Conservation (phyloP, 2,888 invertebrate genomes). For the Lasioglossum marginatum region DNA sequence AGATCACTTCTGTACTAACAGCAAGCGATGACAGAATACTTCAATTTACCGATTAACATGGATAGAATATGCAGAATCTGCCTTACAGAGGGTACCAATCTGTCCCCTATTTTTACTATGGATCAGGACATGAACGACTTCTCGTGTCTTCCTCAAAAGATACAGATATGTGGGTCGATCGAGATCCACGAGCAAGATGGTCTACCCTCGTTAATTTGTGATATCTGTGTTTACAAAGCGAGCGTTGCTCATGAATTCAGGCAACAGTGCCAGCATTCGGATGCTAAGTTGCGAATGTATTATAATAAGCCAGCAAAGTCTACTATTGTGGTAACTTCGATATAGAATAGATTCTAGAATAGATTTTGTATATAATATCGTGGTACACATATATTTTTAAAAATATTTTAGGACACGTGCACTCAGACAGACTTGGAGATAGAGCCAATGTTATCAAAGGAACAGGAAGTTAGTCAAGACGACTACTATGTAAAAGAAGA, state of each 20-base stretch:
- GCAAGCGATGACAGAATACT: slow-evolving; percentile 78
- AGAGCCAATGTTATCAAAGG: slow-evolving; percentile 74
- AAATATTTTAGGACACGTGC: slow-evolving; percentile 76
- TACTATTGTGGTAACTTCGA: slow-evolving; percentile 73
- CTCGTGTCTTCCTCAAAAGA: slow-evolving; percentile 78
- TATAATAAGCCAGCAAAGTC: slow-evolving; percentile 80
- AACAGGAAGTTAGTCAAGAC: slow-evolving; percentile 67
- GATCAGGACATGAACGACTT: slow-evolving; percentile 75
- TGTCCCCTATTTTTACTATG: slow-evolving; percentile 80
- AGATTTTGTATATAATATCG: not conserved
- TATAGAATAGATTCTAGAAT: slow-evolving; percentile 8
- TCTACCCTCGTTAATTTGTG: slow-evolving; percentile 82
- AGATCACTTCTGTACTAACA: slow-evolving; percentile 14
- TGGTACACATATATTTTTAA: slow-evolving; percentile 6
- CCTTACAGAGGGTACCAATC: slow-evolving; percentile 79
- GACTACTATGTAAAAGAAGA: slow-evolving; percentile 81
- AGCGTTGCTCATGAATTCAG: slow-evolving; percentile 82
- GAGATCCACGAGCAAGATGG: slow-evolving; percentile 82
- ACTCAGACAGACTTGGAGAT: slow-evolving; percentile 80
- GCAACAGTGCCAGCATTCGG: slow-evolving; percentile 82
- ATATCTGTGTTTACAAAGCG: slow-evolving; percentile 82
- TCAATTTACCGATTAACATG: slow-evolving; percentile 78
- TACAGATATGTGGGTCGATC: slow-evolving; percentile 81
- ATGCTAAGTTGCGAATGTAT: slow-evolving; percentile 79
- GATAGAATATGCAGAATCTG: slow-evolving; percentile 82